Evolutionary conservation across 2,888 invertebrate species (phyloP), one percentile per base, ranked within the genome.

Genomic region (Tipula unca): DNA sequence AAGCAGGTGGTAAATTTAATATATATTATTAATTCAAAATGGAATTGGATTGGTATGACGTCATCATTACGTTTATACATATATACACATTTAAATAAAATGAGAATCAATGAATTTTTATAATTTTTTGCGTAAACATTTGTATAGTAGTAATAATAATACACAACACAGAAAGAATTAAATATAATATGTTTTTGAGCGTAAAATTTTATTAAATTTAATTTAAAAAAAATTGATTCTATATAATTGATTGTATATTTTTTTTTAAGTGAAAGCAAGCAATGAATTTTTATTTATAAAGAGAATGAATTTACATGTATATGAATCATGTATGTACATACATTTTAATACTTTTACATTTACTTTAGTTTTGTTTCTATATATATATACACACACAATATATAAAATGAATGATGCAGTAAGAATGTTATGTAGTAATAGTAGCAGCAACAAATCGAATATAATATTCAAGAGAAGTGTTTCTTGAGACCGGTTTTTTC

Each of bases 401-500:
- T 54, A 20, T 54, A 32, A 32, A 32, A 32, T 69, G 10, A 10
- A 69, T 69, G 25, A 69, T 69, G 69, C 69, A 69, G 69, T 69
- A 20, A 69, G 69, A 69, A 69, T 69, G 69, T 69, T 69, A 69
- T 69, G 20, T 25, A 69, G 69, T 69, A 69, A 69, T 69, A 69
- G 25, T 25, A 69, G 69, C 25, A 69, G 69, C 69, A 69, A 10
- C 69, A 69, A 48, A 48, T 10, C 69, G 10, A 69, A 69, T 69
- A 25, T 25, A 69, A 69, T 69, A 25, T 25, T 25, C 25, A 69
- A 69, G 69, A 69, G 69, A 69, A 69, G 69, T 69, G 25, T 69
- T 69, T 69, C 69, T 69, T 69, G 69, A 69, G 69, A 69, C 69
- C 69, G 69, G 69, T 69, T 69, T 69, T 69, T 69, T 54, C 48